Base-by-base conservation (phyloP, 2,797 vertebrate species). In the Chaunax sp. region DNA sequence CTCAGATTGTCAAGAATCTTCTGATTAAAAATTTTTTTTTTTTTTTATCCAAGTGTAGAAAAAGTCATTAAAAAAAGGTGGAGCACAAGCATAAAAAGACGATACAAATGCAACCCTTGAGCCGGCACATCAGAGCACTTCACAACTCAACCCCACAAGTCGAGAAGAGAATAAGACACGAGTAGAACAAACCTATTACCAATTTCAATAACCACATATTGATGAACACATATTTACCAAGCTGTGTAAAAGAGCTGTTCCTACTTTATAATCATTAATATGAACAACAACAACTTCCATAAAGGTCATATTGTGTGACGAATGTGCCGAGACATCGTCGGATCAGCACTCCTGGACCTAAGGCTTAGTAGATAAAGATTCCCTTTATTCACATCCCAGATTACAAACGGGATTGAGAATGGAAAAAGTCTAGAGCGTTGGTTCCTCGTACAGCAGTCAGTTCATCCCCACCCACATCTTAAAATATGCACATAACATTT, bases 111-210 rank as follows among this genome's bases (percentile, higher is more conserved):
- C 77, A 75, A 58, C 55, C 61, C 45, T 28, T 47, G 33, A n/a
- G 59, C 62, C 76, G 71, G 78, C 72, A 69, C 75, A 74, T 77
- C 77, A 43, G 5, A 63, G 41, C 51, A 57, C 71, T 64, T 78
- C 67, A 72, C 80, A 64, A 38, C 77, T 64, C 75, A 64, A 75
- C 58, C 51, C 55, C 22, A 65, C 55, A 64, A 47, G 72, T 58
- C 11, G 38, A 74, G 67, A 76, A 87, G 80, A 82, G 83, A 63
- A 67, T 60, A 80, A 85, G 83, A 89, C 81, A 87, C 67, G 33
- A 80, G 78, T 54, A 82, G 64, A 77, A 88, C 67, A 75, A 82
- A 87, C 54, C 74, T 52, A 74, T 68, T 40, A 87, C 56, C 77
- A 76, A 71, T 81, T 81, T 51, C 70, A 86, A 75, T 57, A 84